Conservation (phyloP, 2,888 invertebrate genomes). For the Sepiola atlantica region DNA sequence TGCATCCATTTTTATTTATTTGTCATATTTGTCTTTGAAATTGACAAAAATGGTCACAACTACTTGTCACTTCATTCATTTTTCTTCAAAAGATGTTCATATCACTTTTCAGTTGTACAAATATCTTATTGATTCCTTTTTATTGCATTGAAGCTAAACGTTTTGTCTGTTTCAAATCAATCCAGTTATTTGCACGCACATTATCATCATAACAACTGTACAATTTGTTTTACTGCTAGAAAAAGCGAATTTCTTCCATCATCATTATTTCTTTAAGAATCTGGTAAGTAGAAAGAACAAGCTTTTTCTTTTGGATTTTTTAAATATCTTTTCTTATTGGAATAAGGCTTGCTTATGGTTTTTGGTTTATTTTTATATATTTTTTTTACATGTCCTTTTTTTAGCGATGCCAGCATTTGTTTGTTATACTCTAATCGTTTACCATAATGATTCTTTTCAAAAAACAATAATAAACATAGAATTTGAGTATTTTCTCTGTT, state of each 20-base stretch:
- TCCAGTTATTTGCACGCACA: not conserved
- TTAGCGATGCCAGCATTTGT: not conserved
- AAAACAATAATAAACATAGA: too few species aligned
- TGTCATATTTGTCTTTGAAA: not conserved
- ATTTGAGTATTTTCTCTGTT: too few species aligned
- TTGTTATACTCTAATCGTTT: not conserved
- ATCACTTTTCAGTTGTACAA: not conserved
- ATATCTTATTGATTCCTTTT: not conserved
- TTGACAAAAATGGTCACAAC: not conserved
- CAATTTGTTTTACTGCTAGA: slow-evolving; percentile 23
- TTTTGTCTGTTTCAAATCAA: slow-evolving; percentile 34
- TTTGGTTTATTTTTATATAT: not conserved
- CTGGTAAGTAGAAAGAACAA: not conserved
- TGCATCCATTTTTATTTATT: not conserved
- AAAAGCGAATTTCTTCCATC: not conserved
- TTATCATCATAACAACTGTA: not conserved
- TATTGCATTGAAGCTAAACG: not conserved
- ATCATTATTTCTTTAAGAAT: not conserved
- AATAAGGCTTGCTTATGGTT: not conserved
- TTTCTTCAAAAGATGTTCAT: not conserved
- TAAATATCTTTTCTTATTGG: not conserved
- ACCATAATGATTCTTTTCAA: too few species aligned
- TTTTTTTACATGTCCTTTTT: not conserved
- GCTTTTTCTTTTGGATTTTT: not conserved
- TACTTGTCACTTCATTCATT: not conserved